These are phyloP conservation scores for Ciona savignyi DNA, from an alignment of 23 tunicate species.

Conservation along the genomic window DNA sequence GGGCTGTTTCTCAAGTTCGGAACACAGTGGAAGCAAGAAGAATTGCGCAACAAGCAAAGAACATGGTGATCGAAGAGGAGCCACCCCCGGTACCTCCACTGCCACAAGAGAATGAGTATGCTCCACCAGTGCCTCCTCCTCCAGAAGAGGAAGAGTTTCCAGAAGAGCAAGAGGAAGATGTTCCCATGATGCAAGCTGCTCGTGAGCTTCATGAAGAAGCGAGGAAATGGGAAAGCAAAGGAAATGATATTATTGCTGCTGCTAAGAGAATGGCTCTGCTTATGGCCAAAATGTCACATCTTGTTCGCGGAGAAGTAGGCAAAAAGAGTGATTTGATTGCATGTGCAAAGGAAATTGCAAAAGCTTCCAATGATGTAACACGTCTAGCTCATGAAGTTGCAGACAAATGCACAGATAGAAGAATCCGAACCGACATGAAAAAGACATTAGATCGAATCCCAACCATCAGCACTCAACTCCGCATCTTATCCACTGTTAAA, in stretches of 20 bases:
- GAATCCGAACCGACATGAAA: constrained; percentile 89
- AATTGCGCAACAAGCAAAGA: no score
- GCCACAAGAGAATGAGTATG: no score
- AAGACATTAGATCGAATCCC: constrained; percentile 89
- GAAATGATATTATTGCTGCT: constrained; percentile 91
- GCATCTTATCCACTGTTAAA: constrained; percentile 97
- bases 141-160: constrained; percentile 93
- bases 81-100: no score
- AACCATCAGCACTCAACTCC: constrained; percentile 91
- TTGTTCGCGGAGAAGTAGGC: constrained; percentile 80
- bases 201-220: constrained; percentile 97
- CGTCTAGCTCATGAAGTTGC: constrained; percentile 84
- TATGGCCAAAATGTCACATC: constrained; percentile 97
- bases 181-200: constrained; percentile 91
- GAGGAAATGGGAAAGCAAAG: constrained; percentile 96
- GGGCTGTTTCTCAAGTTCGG: no score
- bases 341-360: constrained; percentile 97
- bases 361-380: constrained; percentile 89
- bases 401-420: constrained; percentile 87
- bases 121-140: constrained; percentile 87
- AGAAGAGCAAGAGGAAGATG: constrained; percentile 49
- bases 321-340: constrained; percentile 82
- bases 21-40: no score
- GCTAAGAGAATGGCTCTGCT: constrained; percentile 96
- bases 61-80: no score